Base-by-base conservation (phyloP, 1,140 invertebrate species). In the Daktulosphaira vitifoliae region DNA sequence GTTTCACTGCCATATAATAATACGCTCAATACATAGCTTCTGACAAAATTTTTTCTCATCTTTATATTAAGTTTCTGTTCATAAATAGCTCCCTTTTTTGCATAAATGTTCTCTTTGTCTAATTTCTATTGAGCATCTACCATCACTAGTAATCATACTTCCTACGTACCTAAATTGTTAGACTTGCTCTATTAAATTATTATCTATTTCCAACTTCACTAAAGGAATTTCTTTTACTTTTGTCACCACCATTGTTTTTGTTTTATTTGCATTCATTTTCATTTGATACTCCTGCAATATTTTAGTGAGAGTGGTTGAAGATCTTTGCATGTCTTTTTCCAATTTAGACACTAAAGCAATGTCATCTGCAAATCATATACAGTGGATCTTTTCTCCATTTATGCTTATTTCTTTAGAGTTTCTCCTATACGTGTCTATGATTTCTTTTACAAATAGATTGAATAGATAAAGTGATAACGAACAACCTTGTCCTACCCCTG, bases 201-300 rank as follows among this genome's bases (percentile, higher is more conserved):
- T 44, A 44, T 44, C 15, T 44, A 44, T 16, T 44, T 44, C 39
- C n/a, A 44, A 44, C 7, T 44, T n/a, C n/a, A 44, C 39, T 44
- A 44, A 44, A 16, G 39, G n/a, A 16, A 16, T 44, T 44, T 44
- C 11, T 44, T 44, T 44, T 44, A 15, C 39, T 44, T 44, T 44
- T 7, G 39, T 44, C 39, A 44, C 39, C n/a, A 38, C 26, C 26
- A 16, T 53, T n/a, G 22, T 18, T 56, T 56, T 56, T 37, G 53
- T 56, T 56, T 56, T 37, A 20, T 56, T 56, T 33, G 53, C 53
- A 42, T 37, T 56, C 37, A 56, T 56, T 56, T 56, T 56, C 38
- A 56, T 26, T 33, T 56, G 53, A 33, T 56, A 56, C 18, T 26
- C 26, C 18, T 56, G 23, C 16, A 56, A 42, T 22, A 26, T 56